Evolutionary conservation across 1,140 invertebrate species (phyloP).

Genomic region (Andrena cerasifolii): DNA sequence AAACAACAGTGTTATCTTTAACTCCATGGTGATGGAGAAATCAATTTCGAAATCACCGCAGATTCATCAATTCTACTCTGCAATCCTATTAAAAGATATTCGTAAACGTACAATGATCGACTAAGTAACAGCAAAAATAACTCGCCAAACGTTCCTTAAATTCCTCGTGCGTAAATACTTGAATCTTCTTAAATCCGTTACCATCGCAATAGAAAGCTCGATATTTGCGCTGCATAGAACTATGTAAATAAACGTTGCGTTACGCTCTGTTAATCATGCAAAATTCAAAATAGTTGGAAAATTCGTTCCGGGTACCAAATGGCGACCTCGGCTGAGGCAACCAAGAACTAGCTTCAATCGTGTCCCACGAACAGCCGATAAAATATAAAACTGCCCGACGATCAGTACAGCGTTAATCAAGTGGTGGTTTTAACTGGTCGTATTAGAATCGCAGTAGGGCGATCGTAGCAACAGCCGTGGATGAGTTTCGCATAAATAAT

Average conservation of each 20-base stretch:
- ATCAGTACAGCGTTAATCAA: constrained; percentile 41
- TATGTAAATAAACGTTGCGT: not conserved
- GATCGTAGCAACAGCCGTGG: not conserved
- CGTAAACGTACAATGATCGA: not conserved
- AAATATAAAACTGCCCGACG: not conserved
- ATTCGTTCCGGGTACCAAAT: not conserved
- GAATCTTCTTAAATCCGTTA: no score
- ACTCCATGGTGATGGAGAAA: constrained; percentile 38
- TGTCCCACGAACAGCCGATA: not conserved
- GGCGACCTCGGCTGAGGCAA: not conserved
- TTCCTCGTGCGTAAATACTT: no score
- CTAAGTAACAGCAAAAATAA: no score
- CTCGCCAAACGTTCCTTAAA: no score
- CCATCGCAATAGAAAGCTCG: no score
- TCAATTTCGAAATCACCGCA: not conserved
- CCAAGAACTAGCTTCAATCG: not conserved
- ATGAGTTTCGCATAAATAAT: constrained; percentile 4
- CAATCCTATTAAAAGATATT: not conserved
- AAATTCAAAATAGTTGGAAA: not conserved
- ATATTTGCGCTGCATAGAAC: no score
- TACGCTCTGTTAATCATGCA: no score
- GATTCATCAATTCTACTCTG: not conserved
- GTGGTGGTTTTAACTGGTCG: constrained; percentile 8
- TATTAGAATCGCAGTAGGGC: not conserved
- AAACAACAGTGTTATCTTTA: not conserved